Base-by-base conservation (phyloP, 2,888 invertebrate species). In the Stenotaenia linearis region DNA sequence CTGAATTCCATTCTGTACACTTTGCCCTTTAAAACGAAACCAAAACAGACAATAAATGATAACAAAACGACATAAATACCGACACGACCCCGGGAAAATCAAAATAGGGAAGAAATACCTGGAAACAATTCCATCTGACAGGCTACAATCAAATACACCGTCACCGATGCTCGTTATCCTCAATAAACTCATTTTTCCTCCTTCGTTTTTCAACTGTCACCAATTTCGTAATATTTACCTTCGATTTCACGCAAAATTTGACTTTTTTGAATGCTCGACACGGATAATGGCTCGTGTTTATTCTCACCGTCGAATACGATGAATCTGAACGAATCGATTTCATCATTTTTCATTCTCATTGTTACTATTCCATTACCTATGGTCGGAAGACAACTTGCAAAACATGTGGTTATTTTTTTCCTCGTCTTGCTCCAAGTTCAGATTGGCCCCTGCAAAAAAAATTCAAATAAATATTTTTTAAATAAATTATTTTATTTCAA, bases 351-450 rank as follows among this genome's bases (percentile, higher is more conserved):
- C 12, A 45, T 7, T 45, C 5, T 15, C 12, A 32, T 35, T 35
- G 5, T 28, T n/a, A n/a, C n/a, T n/a, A n/a, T n/a, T n/a, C n/a
- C n/a, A n/a, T n/a, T 35, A 80, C 78, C 78, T 79, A 37, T 81
- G 81, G 61, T 81, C 81, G n/a, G 81, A 74, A 10, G 81, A 80
- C 25, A 81, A 40, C 32, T 75, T 77, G 77, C 81, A 81, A 12
- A 79, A 25, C 76, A 79, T 79, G 10, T 56, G 12, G 15, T 15
- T 18, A 6, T 69, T 4, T 9, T 30, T 35, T 23, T 74, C 23
- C 12, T 25, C 79, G 12, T 21, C 77, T 79, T 23, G n/a, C 50
- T 50, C 79, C 56, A 30, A 77, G 1, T 21, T 21, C 37, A 81
- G 79, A 78, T 12, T 78, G 30, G 80, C 78, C 10, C 81, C 81